Conservation (phyloP, 1,140 invertebrate species). For the Drosophila leontia region DNA sequence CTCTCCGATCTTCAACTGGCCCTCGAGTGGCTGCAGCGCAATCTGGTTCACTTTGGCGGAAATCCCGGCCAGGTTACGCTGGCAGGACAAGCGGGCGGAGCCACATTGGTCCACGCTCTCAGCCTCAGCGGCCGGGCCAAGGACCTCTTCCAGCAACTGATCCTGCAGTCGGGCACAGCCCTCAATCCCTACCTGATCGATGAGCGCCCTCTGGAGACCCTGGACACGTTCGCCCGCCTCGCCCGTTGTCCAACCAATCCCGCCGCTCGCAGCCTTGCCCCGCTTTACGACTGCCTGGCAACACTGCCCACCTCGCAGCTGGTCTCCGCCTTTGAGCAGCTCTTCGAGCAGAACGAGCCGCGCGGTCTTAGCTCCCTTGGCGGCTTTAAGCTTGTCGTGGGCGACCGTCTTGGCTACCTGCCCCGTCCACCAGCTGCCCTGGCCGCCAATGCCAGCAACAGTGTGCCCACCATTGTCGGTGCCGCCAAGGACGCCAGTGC, state of each 20-base stretch:
- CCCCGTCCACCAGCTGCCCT: conserved; percentile 62
- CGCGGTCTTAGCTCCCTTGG: conserved; percentile 57
- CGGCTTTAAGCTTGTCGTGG: conserved; percentile 78
- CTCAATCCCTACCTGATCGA: conserved; percentile 78
- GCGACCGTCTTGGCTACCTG: conserved; percentile 70
- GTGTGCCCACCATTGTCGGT: conserved; percentile 62
- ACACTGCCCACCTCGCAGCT: conserved; percentile 65
- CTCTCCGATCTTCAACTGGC: conserved; percentile 88
- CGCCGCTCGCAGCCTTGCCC: conserved; percentile 14
- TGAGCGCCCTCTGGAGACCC: conserved; percentile 59
- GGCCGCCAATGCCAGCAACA: conserved; percentile 45
- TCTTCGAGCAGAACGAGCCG: conserved; percentile 63
- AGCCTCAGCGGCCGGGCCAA: conserved; percentile 78
- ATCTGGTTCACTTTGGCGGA: conserved; percentile 89
- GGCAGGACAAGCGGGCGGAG: conserved; percentile 87
- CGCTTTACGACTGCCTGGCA: conserved; percentile 61
- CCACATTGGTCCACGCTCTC: conserved; percentile 85
- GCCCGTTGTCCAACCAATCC: conserved; percentile 53
- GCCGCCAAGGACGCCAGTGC: conserved; percentile 78
- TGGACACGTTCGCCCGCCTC: conserved; percentile 61
- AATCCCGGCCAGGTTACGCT: conserved; percentile 87
- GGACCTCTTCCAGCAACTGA: conserved; percentile 72
- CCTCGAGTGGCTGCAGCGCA: conserved; percentile 87
- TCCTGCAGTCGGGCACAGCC: conserved; percentile 81
- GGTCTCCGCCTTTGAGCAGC: conserved; percentile 54